Evolutionary conservation across 2,888 invertebrate genomes (phyloP).

Genomic region (Caenorhabditis plicata): DNA sequence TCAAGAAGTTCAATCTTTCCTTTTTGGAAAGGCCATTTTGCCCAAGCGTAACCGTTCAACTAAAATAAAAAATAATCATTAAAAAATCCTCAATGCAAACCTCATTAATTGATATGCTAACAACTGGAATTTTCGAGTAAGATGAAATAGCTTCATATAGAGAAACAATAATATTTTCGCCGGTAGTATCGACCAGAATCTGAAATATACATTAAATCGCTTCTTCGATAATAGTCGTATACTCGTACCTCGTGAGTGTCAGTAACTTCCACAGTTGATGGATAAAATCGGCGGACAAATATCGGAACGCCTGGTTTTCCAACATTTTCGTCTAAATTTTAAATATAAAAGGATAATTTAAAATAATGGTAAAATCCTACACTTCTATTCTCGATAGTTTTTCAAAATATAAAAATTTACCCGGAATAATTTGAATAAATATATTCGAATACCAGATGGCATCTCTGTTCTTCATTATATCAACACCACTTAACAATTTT

Average conservation of each 20-base stretch:
- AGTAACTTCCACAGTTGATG: conserved; percentile 32
- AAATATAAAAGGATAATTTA: conserved; percentile 15
- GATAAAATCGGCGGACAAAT: conserved; percentile 37
- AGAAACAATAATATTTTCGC: conserved; percentile 14
- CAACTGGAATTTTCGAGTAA: conserved; percentile 29
- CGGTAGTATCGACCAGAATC: conserved; percentile 15
- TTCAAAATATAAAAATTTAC: too few species aligned
- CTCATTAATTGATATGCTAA: conserved; percentile 37
- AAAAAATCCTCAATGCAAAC: conserved; percentile 5
- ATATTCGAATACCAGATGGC: conserved; percentile 20
- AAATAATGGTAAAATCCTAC: neutral
- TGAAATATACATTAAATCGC: neutral
- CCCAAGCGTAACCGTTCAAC: conserved; percentile 30
- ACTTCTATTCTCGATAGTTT: too few species aligned
- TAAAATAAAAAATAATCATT: conserved; percentile 11
- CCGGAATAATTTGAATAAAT: conserved; percentile 41
- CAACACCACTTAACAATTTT: conserved; percentile 24
- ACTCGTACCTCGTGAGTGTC: conserved; percentile 28
- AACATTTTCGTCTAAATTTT: too few species aligned
- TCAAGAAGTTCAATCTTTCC: conserved; percentile 41
- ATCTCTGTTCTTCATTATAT: conserved; percentile 10
- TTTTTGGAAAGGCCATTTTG: conserved; percentile 44
- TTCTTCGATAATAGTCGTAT: neutral
- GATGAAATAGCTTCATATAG: conserved; percentile 22
- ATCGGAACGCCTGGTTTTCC: conserved; percentile 37